Conservation (phyloP, 2,113 vertebrate species). For the Seriola aureovittata region DNA sequence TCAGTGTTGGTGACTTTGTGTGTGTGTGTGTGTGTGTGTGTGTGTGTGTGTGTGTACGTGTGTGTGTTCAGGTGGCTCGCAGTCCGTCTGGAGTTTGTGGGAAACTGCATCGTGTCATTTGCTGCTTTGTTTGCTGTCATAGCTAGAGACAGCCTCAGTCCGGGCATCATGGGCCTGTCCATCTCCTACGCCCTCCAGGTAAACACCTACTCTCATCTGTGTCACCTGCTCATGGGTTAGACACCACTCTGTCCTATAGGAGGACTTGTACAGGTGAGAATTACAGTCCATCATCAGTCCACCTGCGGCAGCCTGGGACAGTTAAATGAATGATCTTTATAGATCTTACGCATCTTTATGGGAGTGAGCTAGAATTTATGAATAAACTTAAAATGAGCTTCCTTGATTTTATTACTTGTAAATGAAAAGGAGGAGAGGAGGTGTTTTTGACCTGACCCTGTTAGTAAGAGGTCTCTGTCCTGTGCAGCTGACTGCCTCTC, state of each 20-base stretch:
- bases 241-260: background rate
- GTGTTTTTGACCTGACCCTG: too few species aligned
- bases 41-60: slow-evolving; percentile 29
- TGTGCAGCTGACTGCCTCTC: slow-evolving; percentile 90
- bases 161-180: slow-evolving; percentile 93
- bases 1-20: background rate
- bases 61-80: slow-evolving; percentile 91
- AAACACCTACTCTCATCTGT: slow-evolving; percentile 7
- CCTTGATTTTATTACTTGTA: too few species aligned
- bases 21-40: slow-evolving; percentile 3
- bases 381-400: too few species aligned
- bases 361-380: too few species aligned
- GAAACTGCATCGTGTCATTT: slow-evolving; percentile 93
- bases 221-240: background rate
- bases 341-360: too few species aligned
- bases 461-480: background rate
- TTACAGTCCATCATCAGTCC: too few species aligned
- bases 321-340: too few species aligned
- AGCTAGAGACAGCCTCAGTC: slow-evolving; percentile 88
- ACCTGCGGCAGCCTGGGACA: too few species aligned
- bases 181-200: slow-evolving; percentile 97
- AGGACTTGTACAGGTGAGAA: background rate
- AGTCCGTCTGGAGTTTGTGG: slow-evolving; percentile 93
- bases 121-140: slow-evolving; percentile 92
- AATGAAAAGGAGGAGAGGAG: too few species aligned